Evolutionary conservation across 2,113 vertebrate species (phyloP), one percentile per base, ranked within the genome.

Genomic region (Brachyistius frenatus): DNA sequence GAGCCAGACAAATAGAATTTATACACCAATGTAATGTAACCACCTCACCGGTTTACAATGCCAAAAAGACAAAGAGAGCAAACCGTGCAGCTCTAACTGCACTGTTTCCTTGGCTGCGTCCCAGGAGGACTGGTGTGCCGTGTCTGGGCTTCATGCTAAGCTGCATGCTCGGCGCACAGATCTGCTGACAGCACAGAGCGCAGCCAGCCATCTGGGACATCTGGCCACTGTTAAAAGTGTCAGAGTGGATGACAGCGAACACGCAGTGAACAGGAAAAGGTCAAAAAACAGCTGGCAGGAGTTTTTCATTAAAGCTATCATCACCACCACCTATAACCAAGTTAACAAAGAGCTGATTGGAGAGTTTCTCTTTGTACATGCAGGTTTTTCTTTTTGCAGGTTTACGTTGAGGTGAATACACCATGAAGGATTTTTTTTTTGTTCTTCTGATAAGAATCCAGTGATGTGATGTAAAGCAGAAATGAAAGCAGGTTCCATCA

Each of bases 161-260:
- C 75, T 86, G 23, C 84, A 55, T 15, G 5, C 67, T 66, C 33
- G 2, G 62, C 60, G 64, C 41, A 6, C 82, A 84, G 83, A 91
- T 78, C 68, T 89, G 89, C 91, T 91, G 91, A 92, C 85, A 39
- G 78, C n/a, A 58, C 86, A 76, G 64, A 49, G 66, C 52, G 30
- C 14, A 3, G 47, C 41, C 55, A 6, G 61, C 73, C 86, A 72
- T 65, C 78, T 80, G 89, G 76, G 87, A 88, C 86, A 89, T 87
- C 83, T 87, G 85, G 84, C 50, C 74, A 13, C 49, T 50, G 84
- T 81, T 83, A 81, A 14, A 64, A 64, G 62, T 53, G 78, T n/a
- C 10, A 11, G 60, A 78, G 75, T 4, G 3, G 41, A 74, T 16
- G 78, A 79, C 71, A 23, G 76, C 0, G 31, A 77, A 65, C 63